Base-by-base conservation (phyloP, 2,888 invertebrate genomes). In the Volucella zonaria region DNA sequence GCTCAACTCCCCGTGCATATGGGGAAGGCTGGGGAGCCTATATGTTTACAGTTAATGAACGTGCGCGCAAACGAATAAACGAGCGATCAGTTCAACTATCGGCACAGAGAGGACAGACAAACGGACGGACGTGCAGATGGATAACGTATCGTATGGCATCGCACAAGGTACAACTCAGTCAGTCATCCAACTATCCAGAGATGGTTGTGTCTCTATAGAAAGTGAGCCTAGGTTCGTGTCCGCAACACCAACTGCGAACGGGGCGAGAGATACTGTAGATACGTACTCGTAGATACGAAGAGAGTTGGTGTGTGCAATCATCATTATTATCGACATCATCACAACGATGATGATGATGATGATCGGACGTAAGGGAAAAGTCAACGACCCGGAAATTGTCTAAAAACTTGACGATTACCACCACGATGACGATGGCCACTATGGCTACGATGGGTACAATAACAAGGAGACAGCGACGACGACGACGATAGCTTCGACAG, bases 331-430 rank as follows among this genome's bases (percentile, higher is more conserved):
- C 6, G 6, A 31, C 4, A 31, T 31, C 6, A 31, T 31, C 31
- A 31, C 31, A 31, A 31, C 4, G 31, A 31, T 31, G 31, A 68
- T 77, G 31, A 68, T 76, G 76, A 71, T 78, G 68, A 76, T 82
- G 78, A 68, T 83, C 78, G 86, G 88, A 87, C 89, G 88, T 88
- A 89, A 88, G 87, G 86, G 74, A 87, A 87, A 88, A 88, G 91
- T 91, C 91, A 91, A 90, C 91, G 91, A 92, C 91, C 91, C 91
- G 91, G 91, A 91, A 91, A 91, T 90, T 91, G 91, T 91, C 90
- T 90, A 86, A 87, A 87, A 81, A 88, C 87, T 85, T 87, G 86
- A 82, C 89, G 89, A 88, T 89, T 89, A 87, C 88, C 87, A 87
- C 87, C 88, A 71, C 82, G 87, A 51, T 82, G 83, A 18, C 80